These are phyloP conservation scores for Dinothrombium tinctorium DNA, from an alignment of 1,140 invertebrate species.

Conservation along the genomic window DNA sequence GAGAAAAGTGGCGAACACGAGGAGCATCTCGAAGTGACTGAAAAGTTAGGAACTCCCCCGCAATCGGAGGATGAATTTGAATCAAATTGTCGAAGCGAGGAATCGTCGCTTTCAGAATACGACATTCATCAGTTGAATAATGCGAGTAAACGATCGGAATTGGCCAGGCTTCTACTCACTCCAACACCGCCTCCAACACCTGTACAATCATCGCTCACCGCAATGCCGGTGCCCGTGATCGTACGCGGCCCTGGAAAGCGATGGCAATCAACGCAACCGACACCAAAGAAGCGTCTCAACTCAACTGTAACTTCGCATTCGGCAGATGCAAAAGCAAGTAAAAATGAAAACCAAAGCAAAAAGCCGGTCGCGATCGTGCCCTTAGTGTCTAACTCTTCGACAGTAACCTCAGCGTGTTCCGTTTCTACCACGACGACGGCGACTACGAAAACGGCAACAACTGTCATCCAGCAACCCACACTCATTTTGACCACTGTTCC, in stretches of 20 bases:
- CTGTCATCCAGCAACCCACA: too few species aligned
- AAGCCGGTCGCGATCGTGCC: too few species aligned
- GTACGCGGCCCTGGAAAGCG: too few species aligned
- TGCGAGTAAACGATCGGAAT: neutral
- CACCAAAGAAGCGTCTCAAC: too few species aligned
- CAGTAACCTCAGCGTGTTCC: neutral
- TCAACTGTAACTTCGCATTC: neutral
- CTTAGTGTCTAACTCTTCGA: neutral
- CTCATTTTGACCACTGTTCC: neutral
- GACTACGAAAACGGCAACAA: too few species aligned
- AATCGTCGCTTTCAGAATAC: neutral
- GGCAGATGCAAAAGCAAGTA: neutral
- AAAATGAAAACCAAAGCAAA: neutral
- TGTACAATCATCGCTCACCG: too few species aligned
- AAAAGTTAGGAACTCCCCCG: neutral
- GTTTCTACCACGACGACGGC: neutral
- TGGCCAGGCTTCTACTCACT: neutral
- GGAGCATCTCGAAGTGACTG: too few species aligned
- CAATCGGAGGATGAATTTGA: neutral
- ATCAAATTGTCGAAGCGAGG: neutral
- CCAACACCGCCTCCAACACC: too few species aligned
- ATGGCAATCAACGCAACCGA: too few species aligned
- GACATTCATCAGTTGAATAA: neutral
- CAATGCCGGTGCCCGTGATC: too few species aligned
- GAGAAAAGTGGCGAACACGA: too few species aligned